A percentile compares a stretch with the other conserved stretches of the same genome.
phyloP scores from a whole-genome alignment of 2,888 invertebrate species.

The Agriopis aurantiaria region DNA sequence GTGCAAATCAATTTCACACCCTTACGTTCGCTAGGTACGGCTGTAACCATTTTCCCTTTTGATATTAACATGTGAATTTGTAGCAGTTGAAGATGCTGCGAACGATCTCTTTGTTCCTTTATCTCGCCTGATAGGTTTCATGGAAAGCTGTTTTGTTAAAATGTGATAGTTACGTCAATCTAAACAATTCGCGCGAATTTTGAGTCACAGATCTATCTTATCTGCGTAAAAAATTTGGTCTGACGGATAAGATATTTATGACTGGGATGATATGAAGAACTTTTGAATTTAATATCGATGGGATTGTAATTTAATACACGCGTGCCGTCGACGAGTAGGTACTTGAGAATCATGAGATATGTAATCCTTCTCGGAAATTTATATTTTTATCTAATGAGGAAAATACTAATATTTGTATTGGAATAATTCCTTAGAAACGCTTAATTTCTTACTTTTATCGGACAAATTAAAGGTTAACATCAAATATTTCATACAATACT shows the following conservation, averaged over 20 bases:
- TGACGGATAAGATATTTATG: slow-evolving; percentile 15
- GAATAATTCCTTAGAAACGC: neutral
- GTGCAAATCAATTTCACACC: slow-evolving; percentile 77
- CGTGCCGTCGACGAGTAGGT: neutral
- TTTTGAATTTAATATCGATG: neutral
- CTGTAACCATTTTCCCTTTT: slow-evolving; percentile 70
- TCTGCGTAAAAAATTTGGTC: slow-evolving; percentile 22
- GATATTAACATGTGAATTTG: slow-evolving; percentile 67
- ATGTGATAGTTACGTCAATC: slow-evolving; percentile 21
- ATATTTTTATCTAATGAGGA: slow-evolving; percentile 34
- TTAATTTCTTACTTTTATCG: no score
- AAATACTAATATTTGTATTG: slow-evolving; percentile 5
- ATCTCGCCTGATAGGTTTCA: slow-evolving; percentile 35
- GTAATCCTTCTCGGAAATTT: slow-evolving; percentile 7
- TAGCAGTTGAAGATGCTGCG: slow-evolving; percentile 36
- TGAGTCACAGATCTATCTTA: slow-evolving; percentile 21
- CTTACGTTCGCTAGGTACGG: slow-evolving; percentile 58
- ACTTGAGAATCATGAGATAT: neutral
- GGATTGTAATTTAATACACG: slow-evolving; percentile 8
- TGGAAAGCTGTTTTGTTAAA: slow-evolving; percentile 23
- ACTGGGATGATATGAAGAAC: neutral
- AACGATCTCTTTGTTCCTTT: slow-evolving; percentile 28
- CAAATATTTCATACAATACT: no score
- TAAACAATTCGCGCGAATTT: slow-evolving; percentile 13
- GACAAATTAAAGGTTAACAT: no score